Evolutionary conservation across 2,888 invertebrate genomes (phyloP), one percentile per base, ranked within the genome.

Genomic region (Meandrusa payeni): DNA sequence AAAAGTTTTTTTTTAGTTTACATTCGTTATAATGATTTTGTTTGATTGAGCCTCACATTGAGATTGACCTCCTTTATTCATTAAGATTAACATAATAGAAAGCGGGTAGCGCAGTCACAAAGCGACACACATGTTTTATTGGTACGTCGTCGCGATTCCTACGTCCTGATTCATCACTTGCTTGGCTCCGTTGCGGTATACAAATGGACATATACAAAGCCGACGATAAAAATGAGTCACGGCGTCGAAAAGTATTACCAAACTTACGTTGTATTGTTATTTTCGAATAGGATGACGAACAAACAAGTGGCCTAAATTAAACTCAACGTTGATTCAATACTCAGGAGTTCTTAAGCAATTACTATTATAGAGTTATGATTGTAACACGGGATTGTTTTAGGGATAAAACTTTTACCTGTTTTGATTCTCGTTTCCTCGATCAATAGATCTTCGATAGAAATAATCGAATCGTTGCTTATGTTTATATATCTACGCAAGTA

Each of bases 161-260:
- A 54, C 52, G 54, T 53, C 53, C 55, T 81, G 81, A 82, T 59
- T 81, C 82, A 81, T 64, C 55, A 48, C 48, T 55, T 54, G 54
- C 17, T 7, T 23, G 52, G 40, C 61, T 63, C 69, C 57, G 59
- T 60, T 53, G 61, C 50, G 56, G 76, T 76, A 77, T 76, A 69
- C 71, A 67, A 77, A 77, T 75, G 68, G 57, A 57, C 67, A 65
- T 47, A 70, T 73, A 72, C 64, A 72, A 65, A 69, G 59, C 57
- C 53, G 47, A 47, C 52, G 59, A 59, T 63, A 62, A 49, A 43
- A 47, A 50, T 76, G 76, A 76, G 45, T 76, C 79, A 79, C 52
- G 41, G 50, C 49, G 49, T 52, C 43, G 50, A 49, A 57, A 59
- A 53, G 37, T 55, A 56, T 59, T 59, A 56, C 62, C 53, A 58